A percentile compares a stretch with the other conserved stretches of the same genome.
phyloP scores from a whole-genome alignment of 2,888 invertebrate species.

The Chloromyia formosa region DNA sequence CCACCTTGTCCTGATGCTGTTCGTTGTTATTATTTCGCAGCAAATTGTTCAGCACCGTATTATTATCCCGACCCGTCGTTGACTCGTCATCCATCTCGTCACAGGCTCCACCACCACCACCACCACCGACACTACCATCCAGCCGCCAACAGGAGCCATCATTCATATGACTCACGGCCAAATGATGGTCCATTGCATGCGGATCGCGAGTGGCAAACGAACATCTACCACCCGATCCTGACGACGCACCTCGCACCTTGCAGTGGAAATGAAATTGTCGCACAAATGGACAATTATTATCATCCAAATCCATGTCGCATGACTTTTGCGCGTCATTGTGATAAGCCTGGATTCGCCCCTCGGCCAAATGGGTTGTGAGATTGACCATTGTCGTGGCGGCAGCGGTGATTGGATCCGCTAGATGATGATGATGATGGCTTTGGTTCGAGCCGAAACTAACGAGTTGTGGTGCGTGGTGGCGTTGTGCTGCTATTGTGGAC shows the following conservation, averaged over 20 bases:
- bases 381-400: neutral
- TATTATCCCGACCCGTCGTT: neutral
- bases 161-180: conserved; percentile 83
- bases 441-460: conserved; percentile 55
- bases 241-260: conserved; percentile 59
- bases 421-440: neutral
- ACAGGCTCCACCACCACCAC: no score
- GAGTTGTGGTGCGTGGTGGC: neutral
- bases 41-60: neutral
- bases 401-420: conserved; percentile 58
- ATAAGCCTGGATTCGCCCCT: conserved; percentile 50
- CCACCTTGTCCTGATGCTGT: conserved; percentile 3
- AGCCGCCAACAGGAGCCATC: no score
- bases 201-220: conserved; percentile 84
- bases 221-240: conserved; percentile 70
- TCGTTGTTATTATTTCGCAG: conserved; percentile 35
- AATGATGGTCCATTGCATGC: conserved; percentile 81
- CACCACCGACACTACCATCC: neutral
- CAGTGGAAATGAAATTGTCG: conserved; percentile 86
- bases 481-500: neutral
- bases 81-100: neutral
- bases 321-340: conserved; percentile 67
- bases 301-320: conserved; percentile 70
- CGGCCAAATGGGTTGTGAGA: conserved; percentile 6
- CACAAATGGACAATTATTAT: conserved; percentile 69